phyloP scores from a whole-genome alignment of 2,888 invertebrate genomes.

The Trachelus stipa region DNA sequence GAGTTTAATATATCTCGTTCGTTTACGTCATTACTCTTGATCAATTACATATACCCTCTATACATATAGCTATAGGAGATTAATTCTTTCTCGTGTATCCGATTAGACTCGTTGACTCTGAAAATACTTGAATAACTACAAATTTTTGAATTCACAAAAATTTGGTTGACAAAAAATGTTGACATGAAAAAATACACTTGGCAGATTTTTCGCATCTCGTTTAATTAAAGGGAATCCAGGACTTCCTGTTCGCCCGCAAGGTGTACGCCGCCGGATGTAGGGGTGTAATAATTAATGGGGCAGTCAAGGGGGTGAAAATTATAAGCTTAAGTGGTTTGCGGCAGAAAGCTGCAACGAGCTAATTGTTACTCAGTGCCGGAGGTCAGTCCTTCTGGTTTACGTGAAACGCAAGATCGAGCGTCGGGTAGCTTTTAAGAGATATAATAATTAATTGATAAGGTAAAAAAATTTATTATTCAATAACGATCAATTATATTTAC shows the following conservation, averaged over 20 bases:
- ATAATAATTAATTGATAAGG: not conserved
- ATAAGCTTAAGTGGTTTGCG: conserved; percentile 4
- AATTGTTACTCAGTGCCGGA: not conserved
- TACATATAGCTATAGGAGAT: not conserved
- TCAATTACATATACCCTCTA: not conserved
- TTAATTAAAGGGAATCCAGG: not conserved
- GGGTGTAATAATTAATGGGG: not conserved
- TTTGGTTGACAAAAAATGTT: not conserved
- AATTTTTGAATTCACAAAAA: not conserved
- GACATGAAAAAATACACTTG: not conserved
- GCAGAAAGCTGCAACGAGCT: conserved; percentile 5
- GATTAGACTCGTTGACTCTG: not conserved
- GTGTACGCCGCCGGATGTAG: not conserved
- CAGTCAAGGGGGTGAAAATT: not conserved
- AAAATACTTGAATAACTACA: not conserved
- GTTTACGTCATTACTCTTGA: not conserved
- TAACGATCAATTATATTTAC: not conserved
- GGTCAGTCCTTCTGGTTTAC: not conserved
- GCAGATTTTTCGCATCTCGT: not conserved
- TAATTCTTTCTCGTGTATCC: not conserved
- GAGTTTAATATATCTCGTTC: not conserved
- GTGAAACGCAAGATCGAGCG: not conserved
- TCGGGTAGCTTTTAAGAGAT: not conserved
- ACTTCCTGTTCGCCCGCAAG: not conserved
- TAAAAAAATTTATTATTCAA: not conserved